Percentiles rank a stretch among this genome's conserved stretches.
Evolutionary conservation across 1,140 invertebrate genomes (phyloP).

Genomic region (Zaprionus taronus): DNA sequence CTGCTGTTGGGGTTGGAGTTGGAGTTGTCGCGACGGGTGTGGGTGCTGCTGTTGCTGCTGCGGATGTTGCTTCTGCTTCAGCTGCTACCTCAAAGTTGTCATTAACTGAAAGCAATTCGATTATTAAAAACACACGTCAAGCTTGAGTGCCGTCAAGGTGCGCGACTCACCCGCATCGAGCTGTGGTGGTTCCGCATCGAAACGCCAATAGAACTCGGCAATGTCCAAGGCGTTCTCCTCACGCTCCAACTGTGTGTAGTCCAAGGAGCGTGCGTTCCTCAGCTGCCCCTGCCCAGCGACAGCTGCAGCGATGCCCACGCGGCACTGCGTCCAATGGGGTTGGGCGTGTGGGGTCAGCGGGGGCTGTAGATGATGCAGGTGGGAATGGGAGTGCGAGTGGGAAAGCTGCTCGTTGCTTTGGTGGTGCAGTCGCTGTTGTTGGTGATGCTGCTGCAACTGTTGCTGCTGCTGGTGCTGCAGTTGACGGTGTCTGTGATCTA

Average conservation of each 20-base stretch:
- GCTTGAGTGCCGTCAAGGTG: constrained; percentile 34
- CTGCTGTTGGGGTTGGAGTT: not conserved
- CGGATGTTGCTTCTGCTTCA: constrained; percentile 24
- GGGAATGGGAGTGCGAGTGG: not conserved
- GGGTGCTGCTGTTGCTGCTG: constrained; percentile 15
- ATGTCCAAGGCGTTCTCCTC: constrained; percentile 80
- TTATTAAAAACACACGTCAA: constrained; percentile 13
- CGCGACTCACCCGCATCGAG: constrained; percentile 43
- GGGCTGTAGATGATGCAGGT: constrained; percentile 37
- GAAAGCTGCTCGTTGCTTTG: not conserved
- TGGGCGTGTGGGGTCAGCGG: constrained; percentile 67
- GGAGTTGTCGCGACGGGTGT: constrained; percentile 9
- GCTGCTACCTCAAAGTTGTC: constrained; percentile 52
- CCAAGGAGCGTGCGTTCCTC: constrained; percentile 78
- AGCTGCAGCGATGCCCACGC: constrained; percentile 39
- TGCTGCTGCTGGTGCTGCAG: constrained; percentile 35
- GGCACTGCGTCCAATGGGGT: constrained; percentile 74
- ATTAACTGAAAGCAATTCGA: constrained; percentile 49
- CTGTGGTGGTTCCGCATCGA: constrained; percentile 75
- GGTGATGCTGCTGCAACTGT: constrained; percentile 27
- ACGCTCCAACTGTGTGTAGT: constrained; percentile 73
- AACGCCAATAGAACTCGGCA: constrained; percentile 82
- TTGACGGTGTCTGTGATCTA: constrained; percentile 64
- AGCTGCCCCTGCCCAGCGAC: constrained; percentile 70
- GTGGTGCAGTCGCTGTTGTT: constrained; percentile 44